Evolutionary conservation across 2,113 vertebrate species (phyloP).

Genomic region (Nothocercus nigrocapillus): DNA sequence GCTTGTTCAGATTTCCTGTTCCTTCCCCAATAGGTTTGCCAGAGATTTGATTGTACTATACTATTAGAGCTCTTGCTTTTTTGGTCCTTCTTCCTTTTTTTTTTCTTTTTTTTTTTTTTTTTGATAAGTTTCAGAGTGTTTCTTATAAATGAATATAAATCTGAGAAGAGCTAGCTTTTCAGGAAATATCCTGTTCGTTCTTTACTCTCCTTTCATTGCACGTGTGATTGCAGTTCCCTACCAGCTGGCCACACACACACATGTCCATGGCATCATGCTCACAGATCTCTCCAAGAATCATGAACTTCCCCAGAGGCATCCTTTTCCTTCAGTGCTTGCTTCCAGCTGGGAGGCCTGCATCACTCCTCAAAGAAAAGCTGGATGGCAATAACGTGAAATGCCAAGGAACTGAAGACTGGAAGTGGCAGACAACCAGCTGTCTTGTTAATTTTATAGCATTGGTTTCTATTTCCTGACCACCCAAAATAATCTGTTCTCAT

Average conservation of each 20-base stretch:
- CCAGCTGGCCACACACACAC: neutral
- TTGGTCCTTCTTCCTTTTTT: neutral
- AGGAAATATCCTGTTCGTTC: neutral
- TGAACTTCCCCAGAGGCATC: neutral
- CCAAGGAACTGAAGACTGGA: neutral
- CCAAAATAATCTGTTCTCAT: neutral
- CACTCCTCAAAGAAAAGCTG: neutral
- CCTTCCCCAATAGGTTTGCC: neutral
- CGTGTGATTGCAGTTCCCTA: neutral
- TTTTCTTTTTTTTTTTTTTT: neutral
- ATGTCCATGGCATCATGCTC: neutral
- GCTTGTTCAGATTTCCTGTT: neutral
- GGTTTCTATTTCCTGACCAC: slow-evolving; percentile 1
- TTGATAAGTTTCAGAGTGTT: neutral
- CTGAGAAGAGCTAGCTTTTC: neutral
- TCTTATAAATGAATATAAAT: neutral
- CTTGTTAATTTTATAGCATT: slow-evolving; percentile 1
- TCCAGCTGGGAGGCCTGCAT: neutral
- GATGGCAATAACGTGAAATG: neutral
- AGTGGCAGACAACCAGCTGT: neutral
- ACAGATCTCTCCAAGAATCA: neutral
- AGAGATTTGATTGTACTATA: neutral
- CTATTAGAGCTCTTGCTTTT: neutral
- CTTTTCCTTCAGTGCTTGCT: neutral
- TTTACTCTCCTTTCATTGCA: neutral